These are phyloP conservation scores for Thalassoma bifasciatum DNA, from an alignment of 2,113 vertebrate species.

Conservation along the genomic window DNA sequence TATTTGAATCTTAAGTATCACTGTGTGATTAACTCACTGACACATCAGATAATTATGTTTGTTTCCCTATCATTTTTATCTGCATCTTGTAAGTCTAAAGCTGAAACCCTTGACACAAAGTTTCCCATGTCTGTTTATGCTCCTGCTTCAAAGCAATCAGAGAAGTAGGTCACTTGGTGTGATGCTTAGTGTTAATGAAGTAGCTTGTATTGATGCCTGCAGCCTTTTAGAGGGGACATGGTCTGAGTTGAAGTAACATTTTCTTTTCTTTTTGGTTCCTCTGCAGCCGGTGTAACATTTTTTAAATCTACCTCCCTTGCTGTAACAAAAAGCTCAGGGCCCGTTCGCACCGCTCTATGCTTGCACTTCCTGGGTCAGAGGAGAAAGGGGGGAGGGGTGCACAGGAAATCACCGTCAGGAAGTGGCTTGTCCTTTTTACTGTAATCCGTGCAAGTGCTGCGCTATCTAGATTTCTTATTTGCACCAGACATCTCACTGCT, in stretches of 20 bases:
- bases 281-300: constrained; percentile 23
- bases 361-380: constrained; percentile 64
- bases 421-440: constrained; percentile 79
- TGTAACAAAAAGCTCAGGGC: constrained; percentile 35
- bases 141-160: constrained; percentile 46
- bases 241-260: constrained; percentile 16
- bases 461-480: constrained; percentile 34
- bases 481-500: constrained; percentile 17
- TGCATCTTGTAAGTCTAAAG: constrained; percentile 29
- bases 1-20: constrained; percentile 7
- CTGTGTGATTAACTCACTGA: background rate
- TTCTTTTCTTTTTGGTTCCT: background rate
- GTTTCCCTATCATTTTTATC: background rate
- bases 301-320: constrained; percentile 24
- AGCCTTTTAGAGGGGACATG: constrained; percentile 12
- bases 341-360: constrained; percentile 10
- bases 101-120: constrained; percentile 18
- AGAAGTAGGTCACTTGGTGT: constrained; percentile 64
- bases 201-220: constrained; percentile 32
- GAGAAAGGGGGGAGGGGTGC: constrained; percentile 48
- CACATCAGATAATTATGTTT: background rate
- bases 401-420: constrained; percentile 82
- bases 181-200: constrained; percentile 60
- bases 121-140: constrained; percentile 14
- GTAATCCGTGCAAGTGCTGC: constrained; percentile 70